A percentile compares a stretch with the other conserved stretches of the same genome.
Conservation (phyloP, 2,797 vertebrate species). For the Pteropus rufus region DNA sequence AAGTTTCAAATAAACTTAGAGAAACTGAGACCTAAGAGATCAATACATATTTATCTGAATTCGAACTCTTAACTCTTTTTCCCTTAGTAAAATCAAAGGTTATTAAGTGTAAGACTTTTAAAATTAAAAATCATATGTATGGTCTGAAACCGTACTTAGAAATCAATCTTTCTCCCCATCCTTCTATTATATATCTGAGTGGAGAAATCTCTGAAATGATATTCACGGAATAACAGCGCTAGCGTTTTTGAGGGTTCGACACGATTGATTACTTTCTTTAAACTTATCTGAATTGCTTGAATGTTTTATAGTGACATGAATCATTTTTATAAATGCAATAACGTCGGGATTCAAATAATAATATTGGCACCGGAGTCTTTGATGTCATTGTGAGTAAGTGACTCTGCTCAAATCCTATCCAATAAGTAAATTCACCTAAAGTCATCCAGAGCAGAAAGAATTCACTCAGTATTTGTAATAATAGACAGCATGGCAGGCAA, state of each 20-base stretch:
- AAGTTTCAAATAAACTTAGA: neutral
- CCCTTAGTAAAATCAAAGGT: neutral
- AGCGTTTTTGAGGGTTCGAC: neutral
- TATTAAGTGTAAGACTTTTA: neutral
- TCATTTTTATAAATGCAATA: slow-evolving; percentile 29
- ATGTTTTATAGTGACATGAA: neutral
- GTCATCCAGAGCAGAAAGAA: neutral
- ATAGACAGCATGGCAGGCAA: neutral
- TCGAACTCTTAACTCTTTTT: neutral
- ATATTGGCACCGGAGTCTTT: neutral
- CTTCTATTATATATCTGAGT: neutral
- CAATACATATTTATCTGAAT: neutral
- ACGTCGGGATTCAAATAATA: slow-evolving; percentile 8
- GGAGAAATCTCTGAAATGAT: neutral
- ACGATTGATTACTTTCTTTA: neutral
- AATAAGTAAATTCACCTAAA: neutral
- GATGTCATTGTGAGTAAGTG: neutral
- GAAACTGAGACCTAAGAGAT: neutral
- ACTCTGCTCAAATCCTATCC: neutral
- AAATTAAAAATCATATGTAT: neutral
- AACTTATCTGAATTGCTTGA: neutral
- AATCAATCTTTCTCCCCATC: neutral
- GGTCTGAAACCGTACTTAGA: neutral
- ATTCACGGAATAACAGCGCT: neutral
- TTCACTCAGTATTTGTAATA: neutral